Percentiles rank a stretch among this genome's conserved stretches.
phyloP scores from a whole-genome alignment of 30 jellyfish, hydroid and myxozoan species.

The Nemopilema nomurai region DNA sequence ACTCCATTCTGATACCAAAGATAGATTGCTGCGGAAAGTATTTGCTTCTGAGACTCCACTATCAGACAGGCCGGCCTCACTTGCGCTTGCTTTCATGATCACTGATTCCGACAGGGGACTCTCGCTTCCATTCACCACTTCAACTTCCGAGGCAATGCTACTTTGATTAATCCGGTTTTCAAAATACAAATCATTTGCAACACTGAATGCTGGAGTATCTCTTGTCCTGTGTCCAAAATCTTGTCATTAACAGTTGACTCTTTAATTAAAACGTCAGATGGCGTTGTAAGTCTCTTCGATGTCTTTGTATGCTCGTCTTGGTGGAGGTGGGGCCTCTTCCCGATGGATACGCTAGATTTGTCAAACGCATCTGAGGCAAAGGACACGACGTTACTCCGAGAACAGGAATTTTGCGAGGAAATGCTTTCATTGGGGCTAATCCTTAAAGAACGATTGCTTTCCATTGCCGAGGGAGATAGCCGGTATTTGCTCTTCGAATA shows the following conservation, averaged over 20 bases:
- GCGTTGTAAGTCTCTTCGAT: background rate
- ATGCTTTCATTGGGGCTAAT: background rate
- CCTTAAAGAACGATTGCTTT: background rate
- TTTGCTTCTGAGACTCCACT: background rate
- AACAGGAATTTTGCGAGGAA: background rate
- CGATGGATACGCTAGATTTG: background rate
- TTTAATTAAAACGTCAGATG: background rate
- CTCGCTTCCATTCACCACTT: background rate
- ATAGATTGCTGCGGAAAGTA: background rate
- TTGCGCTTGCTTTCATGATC: background rate
- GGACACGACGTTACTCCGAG: background rate
- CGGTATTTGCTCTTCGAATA: background rate
- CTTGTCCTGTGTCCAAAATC: background rate
- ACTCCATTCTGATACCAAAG: slow-evolving; percentile 63
- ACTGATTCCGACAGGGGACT: background rate
- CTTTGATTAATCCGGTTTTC: background rate
- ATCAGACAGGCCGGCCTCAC: background rate
- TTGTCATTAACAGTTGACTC: background rate
- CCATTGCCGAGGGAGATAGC: background rate
- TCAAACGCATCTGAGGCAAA: background rate
- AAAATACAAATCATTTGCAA: background rate
- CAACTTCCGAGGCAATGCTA: too few species aligned
- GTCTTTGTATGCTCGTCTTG: too few species aligned
- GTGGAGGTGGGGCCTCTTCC: background rate
- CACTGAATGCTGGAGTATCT: background rate